Evolutionary conservation across 2,888 invertebrate species (phyloP).

Genomic region (Drosophila prostipennis): DNA sequence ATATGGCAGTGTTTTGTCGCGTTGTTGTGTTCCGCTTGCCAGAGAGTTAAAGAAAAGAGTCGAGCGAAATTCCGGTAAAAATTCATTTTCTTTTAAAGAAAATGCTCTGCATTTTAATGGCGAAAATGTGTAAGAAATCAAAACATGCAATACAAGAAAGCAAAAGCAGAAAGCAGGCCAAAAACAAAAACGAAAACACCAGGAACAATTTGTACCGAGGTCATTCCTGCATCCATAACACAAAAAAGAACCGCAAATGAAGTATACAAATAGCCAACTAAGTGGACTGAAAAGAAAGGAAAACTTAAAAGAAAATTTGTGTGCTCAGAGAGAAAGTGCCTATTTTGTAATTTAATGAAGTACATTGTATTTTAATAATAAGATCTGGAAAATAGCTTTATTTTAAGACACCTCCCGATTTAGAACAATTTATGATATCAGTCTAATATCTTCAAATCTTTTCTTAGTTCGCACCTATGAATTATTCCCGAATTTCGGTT

Average conservation of each 20-base stretch:
- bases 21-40: conserved; percentile 25
- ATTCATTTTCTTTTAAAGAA: conserved; percentile 24
- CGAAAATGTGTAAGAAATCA: conserved; percentile 66
- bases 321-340: not conserved
- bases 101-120: conserved; percentile 47
- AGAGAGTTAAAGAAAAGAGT: conserved; percentile 10
- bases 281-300: conserved; percentile 1
- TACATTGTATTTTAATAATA: too few species aligned
- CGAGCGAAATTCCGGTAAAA: conserved; percentile 48
- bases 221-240: conserved; percentile 19
- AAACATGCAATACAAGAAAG: conserved; percentile 40
- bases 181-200: conserved; percentile 1
- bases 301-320: not conserved
- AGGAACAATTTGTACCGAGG: conserved; percentile 10
- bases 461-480: not conserved
- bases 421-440: not conserved
- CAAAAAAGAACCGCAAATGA: conserved; percentile 13
- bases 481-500: not conserved
- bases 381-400: too few species aligned
- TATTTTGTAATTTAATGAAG: not conserved
- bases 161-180: conserved; percentile 23
- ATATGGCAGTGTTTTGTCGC: conserved; percentile 10
- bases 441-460: not conserved
- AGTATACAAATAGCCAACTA: conserved; percentile 27
- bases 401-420: too few species aligned